Evolutionary conservation across 2,113 vertebrate species (phyloP), one percentile per base, ranked within the genome.

Genomic region (Apteryx owenii): DNA sequence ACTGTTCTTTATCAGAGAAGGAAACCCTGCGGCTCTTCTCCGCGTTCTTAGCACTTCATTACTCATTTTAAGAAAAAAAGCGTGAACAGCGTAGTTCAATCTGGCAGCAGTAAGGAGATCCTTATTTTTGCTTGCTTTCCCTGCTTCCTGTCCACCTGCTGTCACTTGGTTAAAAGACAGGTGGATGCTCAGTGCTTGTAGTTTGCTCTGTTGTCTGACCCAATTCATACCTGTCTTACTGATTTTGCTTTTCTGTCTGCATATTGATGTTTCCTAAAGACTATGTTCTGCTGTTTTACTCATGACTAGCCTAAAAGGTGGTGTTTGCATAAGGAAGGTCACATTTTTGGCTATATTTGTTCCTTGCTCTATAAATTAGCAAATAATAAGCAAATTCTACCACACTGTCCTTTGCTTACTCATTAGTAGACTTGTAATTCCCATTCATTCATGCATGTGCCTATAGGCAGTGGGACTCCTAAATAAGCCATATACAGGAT

Each of bases 111-210:
- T 18, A 38, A 80, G 38, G 21, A 17, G 10, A 21, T 8, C 16
- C 20, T 21, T 26, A 29, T 65, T 79, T 84, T 36, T 31, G 23
- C 19, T 26, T 58, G 65, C 6, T 79, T 85, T 50, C 38, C 23
- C 26, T 33, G 58, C 29, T 51, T 85, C 10, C 31, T 85, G 50
- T 36, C 42, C 20, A 17, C 4, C 3, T 36, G 16, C 25, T 5
- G 14, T 31, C 26, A 18, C 4, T 31, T 31, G 29, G 7, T 56
- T 40, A 33, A 20, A 65, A 48, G 31, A 23, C 0, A 2, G 2
- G 7, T 42, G 51, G 4, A 4, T 26, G 28, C 36, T 33, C 19
- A 1, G 1, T 38, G 56, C 1, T 0, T 64, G 31, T 22, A 5
- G 10, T 12, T 66, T 44, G 17, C 26, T 44, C 60, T 44, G 8